Percentiles rank a stretch among this genome's conserved stretches.
These are phyloP conservation scores for Amazona vittata DNA, from an alignment of 2,113 vertebrate genomes.

Conservation along the genomic window DNA sequence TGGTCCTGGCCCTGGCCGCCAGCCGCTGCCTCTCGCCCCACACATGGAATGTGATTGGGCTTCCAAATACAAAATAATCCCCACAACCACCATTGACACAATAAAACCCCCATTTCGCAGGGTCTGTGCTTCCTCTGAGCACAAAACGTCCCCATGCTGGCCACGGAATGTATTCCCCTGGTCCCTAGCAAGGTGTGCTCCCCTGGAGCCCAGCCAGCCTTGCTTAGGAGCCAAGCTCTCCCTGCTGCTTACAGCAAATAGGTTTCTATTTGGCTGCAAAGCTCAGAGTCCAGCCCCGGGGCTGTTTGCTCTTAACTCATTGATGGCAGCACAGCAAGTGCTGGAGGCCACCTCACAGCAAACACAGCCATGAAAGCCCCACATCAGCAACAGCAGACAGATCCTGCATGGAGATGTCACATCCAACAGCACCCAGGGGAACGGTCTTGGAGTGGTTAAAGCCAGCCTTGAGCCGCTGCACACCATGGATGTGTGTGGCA, in stretches of 20 bases:
- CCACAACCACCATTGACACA: not conserved
- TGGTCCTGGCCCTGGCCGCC: not conserved
- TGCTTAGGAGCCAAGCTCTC: not conserved
- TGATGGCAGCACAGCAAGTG: not conserved
- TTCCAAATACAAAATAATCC: not conserved
- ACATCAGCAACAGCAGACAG: not conserved
- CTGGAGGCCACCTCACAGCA: not conserved
- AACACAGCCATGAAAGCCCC: not conserved
- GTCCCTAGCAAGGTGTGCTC: not conserved
- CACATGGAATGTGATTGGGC: not conserved
- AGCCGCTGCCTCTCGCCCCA: fast-evolving
- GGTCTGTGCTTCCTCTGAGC: not conserved
- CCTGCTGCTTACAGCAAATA: not conserved
- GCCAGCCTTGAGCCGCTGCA: not conserved
- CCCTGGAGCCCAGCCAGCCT: not conserved
- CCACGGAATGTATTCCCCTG: not conserved
- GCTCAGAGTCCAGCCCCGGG: not conserved
- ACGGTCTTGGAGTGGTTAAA: fast-evolving
- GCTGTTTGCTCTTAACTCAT: not conserved
- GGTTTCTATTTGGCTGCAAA: not conserved
- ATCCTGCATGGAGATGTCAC: fast-evolving
- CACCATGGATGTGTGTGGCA: not conserved
- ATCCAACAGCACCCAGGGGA: not conserved
- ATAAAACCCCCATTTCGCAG: not conserved
- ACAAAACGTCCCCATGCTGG: not conserved